Conservation (phyloP, 2,113 vertebrate species). For the Oryzias javanicus region DNA sequence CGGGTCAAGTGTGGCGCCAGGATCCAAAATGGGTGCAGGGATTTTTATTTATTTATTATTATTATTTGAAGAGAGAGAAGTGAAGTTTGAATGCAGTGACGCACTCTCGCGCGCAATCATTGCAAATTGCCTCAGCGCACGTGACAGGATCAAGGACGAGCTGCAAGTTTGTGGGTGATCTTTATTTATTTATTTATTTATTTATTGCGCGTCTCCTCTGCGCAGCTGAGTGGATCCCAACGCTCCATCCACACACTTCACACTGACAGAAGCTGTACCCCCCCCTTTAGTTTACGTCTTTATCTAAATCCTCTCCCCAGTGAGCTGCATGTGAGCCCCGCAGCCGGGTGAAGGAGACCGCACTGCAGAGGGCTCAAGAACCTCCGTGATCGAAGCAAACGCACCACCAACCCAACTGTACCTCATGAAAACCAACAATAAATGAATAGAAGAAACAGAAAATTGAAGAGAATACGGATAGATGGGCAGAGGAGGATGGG, state of each 20-base stretch:
- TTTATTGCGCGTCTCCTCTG: not conserved
- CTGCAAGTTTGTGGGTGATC: not conserved
- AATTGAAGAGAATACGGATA: no score
- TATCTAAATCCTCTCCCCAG: conserved; percentile 66
- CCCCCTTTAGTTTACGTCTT: conserved; percentile 36
- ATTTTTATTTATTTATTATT: not conserved
- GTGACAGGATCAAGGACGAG: not conserved
- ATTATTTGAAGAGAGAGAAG: no score
- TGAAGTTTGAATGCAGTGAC: conserved; percentile 13
- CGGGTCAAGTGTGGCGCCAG: no score
- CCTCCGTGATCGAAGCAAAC: conserved; percentile 47
- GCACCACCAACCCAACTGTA: conserved; percentile 32
- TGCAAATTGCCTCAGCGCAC: conserved; percentile 18
- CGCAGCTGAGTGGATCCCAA: no score
- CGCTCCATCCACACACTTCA: no score
- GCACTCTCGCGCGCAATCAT: conserved; percentile 19
- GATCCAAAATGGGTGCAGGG: not conserved
- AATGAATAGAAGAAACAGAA: not conserved
- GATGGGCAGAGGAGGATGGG: not conserved
- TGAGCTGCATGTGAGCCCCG: conserved; percentile 55
- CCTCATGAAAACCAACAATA: conserved; percentile 1
- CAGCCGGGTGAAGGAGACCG: conserved; percentile 56
- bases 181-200: not conserved
- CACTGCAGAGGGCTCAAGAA: conserved; percentile 72
- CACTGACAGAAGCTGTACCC: conserved; percentile 3